Percentiles rank a stretch among this genome's conserved stretches.
Conservation (phyloP, 2,113 vertebrate species). For the Mus pahari region DNA sequence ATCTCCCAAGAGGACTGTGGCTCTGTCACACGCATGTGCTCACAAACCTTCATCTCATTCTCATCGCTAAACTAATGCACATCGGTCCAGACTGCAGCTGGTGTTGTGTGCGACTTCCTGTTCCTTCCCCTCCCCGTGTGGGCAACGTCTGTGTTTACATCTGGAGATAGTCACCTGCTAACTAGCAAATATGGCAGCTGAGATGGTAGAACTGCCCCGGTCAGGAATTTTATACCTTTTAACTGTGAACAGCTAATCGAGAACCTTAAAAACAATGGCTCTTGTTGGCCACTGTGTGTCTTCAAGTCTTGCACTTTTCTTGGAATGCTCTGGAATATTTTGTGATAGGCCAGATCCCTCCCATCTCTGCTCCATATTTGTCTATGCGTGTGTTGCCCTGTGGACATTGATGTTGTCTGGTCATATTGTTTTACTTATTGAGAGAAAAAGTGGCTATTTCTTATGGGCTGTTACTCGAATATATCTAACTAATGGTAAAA, state of each 20-base stretch:
- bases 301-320: not conserved
- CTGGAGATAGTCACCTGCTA: not conserved
- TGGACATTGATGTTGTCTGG: conserved; percentile 54
- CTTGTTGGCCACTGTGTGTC: conserved; percentile 3
- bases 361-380: conserved; percentile 69
- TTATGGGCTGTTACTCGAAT: conserved; percentile 50
- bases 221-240: not conserved
- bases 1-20: conserved; percentile 9
- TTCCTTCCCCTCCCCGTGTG: not conserved
- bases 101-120: not conserved
- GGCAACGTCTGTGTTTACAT: not conserved
- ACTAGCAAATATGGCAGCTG: conserved; percentile 42
- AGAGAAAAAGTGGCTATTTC: conserved; percentile 60
- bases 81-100: not conserved
- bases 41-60: not conserved
- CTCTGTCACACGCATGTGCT: conserved; percentile 73
- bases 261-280: not conserved
- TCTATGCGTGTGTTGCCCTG: not conserved
- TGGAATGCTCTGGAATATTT: not conserved
- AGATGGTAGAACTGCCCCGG: conserved; percentile 50
- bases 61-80: conserved; percentile 67
- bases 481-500: conserved; percentile 50
- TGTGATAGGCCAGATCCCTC: not conserved
- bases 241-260: not conserved
- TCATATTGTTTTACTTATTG: conserved; percentile 31